Conservation (phyloP, 2,113 vertebrate species). For the Eretmochelys imbricata region DNA sequence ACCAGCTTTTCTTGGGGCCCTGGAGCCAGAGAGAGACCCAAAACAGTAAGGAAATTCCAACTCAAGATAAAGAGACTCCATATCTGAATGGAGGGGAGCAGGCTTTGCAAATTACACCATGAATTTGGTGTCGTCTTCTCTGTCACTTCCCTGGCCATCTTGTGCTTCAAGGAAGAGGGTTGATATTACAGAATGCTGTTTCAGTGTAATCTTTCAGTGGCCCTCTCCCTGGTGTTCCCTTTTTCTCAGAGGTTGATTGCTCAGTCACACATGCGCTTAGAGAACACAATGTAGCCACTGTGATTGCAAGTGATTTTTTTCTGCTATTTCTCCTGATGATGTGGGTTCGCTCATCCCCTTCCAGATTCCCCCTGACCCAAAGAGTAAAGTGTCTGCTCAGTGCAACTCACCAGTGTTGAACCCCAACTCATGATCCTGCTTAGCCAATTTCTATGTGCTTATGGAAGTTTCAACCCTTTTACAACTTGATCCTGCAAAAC, state of each 20-base stretch:
- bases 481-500: neutral
- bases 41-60: neutral
- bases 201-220: neutral
- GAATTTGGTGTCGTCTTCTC: neutral
- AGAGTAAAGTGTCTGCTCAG: neutral
- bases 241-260: rapidly evolving
- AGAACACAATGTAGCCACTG: neutral
- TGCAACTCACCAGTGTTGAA: neutral
- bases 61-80: neutral
- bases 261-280: neutral
- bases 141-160: neutral
- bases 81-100: neutral
- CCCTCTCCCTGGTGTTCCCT: neutral
- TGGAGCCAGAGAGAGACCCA: neutral
- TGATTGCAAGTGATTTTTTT: neutral
- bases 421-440: neutral
- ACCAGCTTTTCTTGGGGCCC: neutral
- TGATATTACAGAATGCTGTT: neutral
- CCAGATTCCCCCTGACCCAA: neutral
- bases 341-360: neutral
- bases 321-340: neutral
- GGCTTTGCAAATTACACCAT: neutral
- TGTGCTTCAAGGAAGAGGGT: neutral
- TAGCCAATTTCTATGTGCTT: neutral
- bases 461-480: rapidly evolving